Conservation (phyloP, 1,140 invertebrate genomes). For the Pogonomyrmex barbatus region DNA sequence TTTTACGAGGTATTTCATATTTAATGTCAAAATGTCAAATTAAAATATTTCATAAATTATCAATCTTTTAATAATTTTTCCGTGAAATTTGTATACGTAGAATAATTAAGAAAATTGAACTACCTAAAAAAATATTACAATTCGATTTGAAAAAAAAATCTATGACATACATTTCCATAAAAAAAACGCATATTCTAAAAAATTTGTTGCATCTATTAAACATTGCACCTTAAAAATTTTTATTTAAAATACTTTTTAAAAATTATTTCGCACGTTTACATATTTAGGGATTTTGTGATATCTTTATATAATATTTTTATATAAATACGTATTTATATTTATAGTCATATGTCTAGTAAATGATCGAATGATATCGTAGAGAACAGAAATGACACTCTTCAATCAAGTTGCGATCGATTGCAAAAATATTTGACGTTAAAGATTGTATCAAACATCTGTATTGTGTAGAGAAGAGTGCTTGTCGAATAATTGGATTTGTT, state of each 20-base stretch:
- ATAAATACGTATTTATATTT: neutral
- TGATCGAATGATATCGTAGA: neutral
- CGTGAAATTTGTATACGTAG: neutral
- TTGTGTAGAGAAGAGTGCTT: neutral
- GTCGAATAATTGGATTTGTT: neutral
- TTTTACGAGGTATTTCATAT: neutral
- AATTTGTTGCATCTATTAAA: neutral
- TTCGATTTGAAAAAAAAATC: constrained; percentile 4
- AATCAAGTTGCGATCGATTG: neutral
- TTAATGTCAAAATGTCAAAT: neutral
- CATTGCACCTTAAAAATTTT: neutral
- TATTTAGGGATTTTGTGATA: neutral
- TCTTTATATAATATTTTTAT: neutral
- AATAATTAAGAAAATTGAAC: neutral
- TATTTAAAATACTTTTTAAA: neutral
- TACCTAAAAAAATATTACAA: neutral
- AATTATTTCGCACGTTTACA: neutral
- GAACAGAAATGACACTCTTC: neutral
- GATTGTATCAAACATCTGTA: neutral
- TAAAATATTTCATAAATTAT: constrained; percentile 4
- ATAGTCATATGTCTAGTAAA: neutral
- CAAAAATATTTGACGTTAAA: constrained; percentile 19
- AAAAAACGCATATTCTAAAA: neutral
- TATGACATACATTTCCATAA: neutral
- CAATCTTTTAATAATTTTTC: neutral